These are phyloP conservation scores for Larimichthys polyactis DNA, from an alignment of 2,113 vertebrate species.

Conservation along the genomic window DNA sequence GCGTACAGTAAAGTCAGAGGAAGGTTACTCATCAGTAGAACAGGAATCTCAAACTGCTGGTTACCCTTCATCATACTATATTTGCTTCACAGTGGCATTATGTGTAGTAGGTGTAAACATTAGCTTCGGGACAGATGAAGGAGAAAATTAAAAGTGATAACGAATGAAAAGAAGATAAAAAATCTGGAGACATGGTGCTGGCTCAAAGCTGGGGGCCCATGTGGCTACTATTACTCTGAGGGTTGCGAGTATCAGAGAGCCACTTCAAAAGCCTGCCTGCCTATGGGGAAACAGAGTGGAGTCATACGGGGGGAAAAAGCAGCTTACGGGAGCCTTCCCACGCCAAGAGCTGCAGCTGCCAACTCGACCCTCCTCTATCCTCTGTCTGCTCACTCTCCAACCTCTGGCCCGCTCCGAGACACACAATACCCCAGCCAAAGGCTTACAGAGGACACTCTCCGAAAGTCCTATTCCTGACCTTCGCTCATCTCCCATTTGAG, in stretches of 20 bases:
- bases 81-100: background rate
- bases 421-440: constrained; percentile 35
- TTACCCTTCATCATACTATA: background rate
- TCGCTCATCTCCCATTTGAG: constrained; percentile 56
- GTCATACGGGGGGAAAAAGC: constrained; percentile 36
- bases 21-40: constrained; percentile 60
- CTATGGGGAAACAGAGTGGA: constrained; percentile 44
- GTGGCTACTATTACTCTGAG: constrained; percentile 77
- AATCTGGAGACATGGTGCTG: constrained; percentile 8
- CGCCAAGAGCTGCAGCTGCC: constrained; percentile 58
- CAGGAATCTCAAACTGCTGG: constrained; percentile 36
- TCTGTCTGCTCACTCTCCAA: constrained; percentile 39
- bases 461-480: constrained; percentile 50
- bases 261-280: constrained; percentile 73
- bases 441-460: constrained; percentile 38
- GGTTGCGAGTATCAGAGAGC: constrained; percentile 60
- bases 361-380: constrained; percentile 51
- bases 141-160: background rate
- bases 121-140: background rate
- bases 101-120: background rate
- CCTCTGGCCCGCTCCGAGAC: constrained; percentile 29
- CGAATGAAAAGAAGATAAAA: constrained; percentile 14
- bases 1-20: constrained; percentile 33
- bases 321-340: constrained; percentile 63
- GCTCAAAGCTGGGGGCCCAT: constrained; percentile 58